Base-by-base conservation (phyloP, 2,113 vertebrate genomes). In the Lampris incognitus region DNA sequence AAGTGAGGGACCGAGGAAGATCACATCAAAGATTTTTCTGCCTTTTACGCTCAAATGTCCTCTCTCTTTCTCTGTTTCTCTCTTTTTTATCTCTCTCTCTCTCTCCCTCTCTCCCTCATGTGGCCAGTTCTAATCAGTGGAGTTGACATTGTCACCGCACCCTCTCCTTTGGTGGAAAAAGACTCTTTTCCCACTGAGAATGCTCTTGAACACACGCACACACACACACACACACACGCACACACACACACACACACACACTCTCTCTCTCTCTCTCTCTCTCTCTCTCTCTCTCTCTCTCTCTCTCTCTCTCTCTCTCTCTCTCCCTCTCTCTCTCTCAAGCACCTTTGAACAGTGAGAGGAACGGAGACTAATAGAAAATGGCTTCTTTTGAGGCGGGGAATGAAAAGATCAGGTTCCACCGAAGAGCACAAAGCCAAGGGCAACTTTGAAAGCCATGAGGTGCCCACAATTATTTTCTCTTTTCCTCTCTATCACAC, bases 151-250 rank as follows among this genome's bases (percentile, higher is more conserved):
- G 92, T 88, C 52, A 82, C 88, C 86, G 72, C 89, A 89, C 88
- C 90, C 92, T 93, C 92, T 91, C 88, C 91, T 93, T 93, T 91
- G 91, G 88, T 92, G 88, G 89, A 90, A 92, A 88, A 89, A 90
- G 86, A 88, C 84, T 88, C 88, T 87, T 88, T 92, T 90, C 88
- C 85, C 85, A 87, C 87, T 82, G 82, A 88, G 89, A 89, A 89
- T 85, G 88, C 90, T 91, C 89, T 92, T 85, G 84, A 91, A 85
- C 82, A 44, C 79, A 69, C n/a, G n/a, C 52, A 38, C 75, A 69
- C 49, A 11, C 46, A 38, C 48, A 68, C 77, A 81, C 72, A 81
- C 68, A 76, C 70, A 74, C 78, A 81, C 82, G 73, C 85, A 83
- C 74, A 54, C 80, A 50, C 63, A 9, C 59, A 61, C 59, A 61